These are phyloP conservation scores for Anastatus disparis DNA, from an alignment of 1,140 invertebrate species.

Conservation along the genomic window DNA sequence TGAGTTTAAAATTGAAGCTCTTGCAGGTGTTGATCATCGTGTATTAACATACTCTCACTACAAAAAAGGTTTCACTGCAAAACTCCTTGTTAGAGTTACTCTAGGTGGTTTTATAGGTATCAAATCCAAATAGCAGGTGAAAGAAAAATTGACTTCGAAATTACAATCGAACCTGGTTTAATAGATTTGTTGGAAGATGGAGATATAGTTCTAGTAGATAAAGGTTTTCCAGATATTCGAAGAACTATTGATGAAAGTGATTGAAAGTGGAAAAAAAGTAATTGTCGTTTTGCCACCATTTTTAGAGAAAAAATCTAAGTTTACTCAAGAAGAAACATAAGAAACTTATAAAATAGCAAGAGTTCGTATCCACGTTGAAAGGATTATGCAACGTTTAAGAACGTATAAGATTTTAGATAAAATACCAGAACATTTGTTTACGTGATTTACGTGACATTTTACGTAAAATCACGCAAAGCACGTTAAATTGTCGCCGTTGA, in stretches of 20 bases:
- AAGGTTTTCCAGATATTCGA: no score
- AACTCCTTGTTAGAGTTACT: constrained; percentile 38
- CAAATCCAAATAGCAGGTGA: constrained; percentile 40
- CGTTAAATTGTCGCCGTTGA: no score
- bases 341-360: constrained; percentile 52
- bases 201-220: constrained; percentile 56
- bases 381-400: constrained; percentile 52
- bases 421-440: no score
- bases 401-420: constrained; percentile 46
- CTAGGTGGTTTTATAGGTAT: constrained; percentile 39
- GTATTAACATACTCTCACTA: constrained; percentile 8
- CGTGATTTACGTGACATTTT: no score
- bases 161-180: constrained; percentile 45
- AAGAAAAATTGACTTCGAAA: constrained; percentile 26
- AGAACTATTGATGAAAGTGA: constrained; percentile 4
- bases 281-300: constrained; percentile 54
- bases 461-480: no score
- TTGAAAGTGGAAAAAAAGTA: constrained; percentile 22
- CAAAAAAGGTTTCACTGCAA: constrained; percentile 32
- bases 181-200: constrained; percentile 50
- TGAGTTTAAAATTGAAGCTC: constrained; percentile 5
- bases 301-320: constrained; percentile 41
- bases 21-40: constrained; percentile 20
- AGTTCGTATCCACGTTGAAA: constrained; percentile 55
- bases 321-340: constrained; percentile 49